Evolutionary conservation across 2,888 invertebrate species (phyloP).

Genomic region (Ariolimax columbianus): DNA sequence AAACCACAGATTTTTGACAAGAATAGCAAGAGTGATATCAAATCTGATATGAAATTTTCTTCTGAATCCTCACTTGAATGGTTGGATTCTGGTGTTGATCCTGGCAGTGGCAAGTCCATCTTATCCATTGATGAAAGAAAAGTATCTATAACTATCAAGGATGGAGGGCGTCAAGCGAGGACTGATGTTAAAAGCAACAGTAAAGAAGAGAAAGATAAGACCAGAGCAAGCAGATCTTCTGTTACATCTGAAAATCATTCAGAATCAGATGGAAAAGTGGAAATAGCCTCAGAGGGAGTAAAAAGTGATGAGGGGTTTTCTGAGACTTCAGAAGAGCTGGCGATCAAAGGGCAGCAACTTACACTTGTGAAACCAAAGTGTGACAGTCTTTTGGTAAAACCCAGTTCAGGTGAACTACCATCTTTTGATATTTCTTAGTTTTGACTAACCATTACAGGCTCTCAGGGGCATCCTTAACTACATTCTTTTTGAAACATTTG

Average conservation of each 20-base stretch:
- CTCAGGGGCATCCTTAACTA: neutral
- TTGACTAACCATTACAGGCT: neutral
- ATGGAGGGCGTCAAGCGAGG: neutral
- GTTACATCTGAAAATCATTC: slow-evolving; percentile 39
- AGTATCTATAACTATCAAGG: neutral
- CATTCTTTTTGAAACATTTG: neutral
- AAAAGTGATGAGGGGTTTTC: slow-evolving; percentile 59
- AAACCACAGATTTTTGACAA: neutral
- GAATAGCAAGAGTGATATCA: neutral
- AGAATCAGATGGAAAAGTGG: slow-evolving; percentile 39
- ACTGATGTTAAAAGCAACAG: neutral
- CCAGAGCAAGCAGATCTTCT: slow-evolving; percentile 26
- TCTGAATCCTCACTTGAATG: slow-evolving; percentile 25
- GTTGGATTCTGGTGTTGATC: slow-evolving; percentile 47
- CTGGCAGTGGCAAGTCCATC: slow-evolving; percentile 29
- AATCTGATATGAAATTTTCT: neutral
- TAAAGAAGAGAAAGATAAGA: neutral
- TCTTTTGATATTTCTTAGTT: neutral
- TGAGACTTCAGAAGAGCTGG: slow-evolving; percentile 52
- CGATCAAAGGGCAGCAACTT: slow-evolving; percentile 39
- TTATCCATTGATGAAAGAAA: slow-evolving; percentile 33
- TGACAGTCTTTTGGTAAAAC: neutral
- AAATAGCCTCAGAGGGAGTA: slow-evolving; percentile 50
- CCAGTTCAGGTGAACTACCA: neutral
- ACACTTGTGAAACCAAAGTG: slow-evolving; percentile 18